phyloP scores from a whole-genome alignment of 2,113 vertebrate genomes.

The Pleuronectes platessa region DNA sequence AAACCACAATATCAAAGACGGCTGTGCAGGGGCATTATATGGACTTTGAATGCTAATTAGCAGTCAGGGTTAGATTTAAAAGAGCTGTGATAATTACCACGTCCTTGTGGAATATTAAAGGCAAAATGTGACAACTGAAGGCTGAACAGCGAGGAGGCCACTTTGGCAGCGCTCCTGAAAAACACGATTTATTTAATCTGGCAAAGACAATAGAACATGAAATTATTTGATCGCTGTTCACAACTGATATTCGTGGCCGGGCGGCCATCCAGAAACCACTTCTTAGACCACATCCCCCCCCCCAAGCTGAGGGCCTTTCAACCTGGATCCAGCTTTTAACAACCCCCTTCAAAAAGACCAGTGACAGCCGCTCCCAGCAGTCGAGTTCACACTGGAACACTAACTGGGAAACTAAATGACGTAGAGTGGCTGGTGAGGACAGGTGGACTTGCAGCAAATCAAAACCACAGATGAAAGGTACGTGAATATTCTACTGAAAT shows the following conservation, averaged over 20 bases:
- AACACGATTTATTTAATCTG: conserved; percentile 30
- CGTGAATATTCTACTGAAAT: neutral
- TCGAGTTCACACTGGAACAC: neutral
- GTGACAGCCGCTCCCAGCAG: conserved; percentile 6
- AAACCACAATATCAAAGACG: conserved; percentile 6
- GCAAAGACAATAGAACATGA: conserved; percentile 37
- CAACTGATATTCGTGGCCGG: conserved; percentile 14
- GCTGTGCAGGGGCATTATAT: conserved; percentile 41
- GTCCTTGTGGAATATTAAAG: conserved; percentile 32
- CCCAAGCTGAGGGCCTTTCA: conserved; percentile 35
- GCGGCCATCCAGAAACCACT: conserved; percentile 35
- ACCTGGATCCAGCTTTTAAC: conserved; percentile 32
- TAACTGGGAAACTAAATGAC: neutral
- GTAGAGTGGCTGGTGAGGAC: neutral
- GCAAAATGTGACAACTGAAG: conserved; percentile 21
- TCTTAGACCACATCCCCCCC: conserved; percentile 35
- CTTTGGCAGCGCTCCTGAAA: conserved; percentile 14
- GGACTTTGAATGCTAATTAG: conserved; percentile 53
- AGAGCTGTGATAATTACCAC: conserved; percentile 30
- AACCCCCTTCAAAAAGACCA: conserved; percentile 9
- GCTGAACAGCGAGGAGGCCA: neutral
- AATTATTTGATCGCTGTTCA: conserved; percentile 10
- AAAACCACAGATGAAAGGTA: neutral
- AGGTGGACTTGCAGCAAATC: neutral
- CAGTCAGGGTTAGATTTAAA: conserved; percentile 34